phyloP scores from a whole-genome alignment of 2,888 invertebrate species.

The Gymnoscelis rufifasciata region DNA sequence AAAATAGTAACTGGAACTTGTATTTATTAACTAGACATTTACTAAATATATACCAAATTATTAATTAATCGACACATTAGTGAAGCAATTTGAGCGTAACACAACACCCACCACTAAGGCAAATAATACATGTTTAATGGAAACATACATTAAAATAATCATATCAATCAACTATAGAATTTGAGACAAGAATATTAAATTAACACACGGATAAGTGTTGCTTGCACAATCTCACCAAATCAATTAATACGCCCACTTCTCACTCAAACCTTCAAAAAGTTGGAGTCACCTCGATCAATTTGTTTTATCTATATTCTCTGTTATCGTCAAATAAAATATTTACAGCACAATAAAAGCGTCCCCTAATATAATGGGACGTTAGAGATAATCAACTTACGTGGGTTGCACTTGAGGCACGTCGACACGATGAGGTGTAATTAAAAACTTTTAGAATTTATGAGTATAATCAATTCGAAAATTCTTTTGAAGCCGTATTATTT shows the following conservation, averaged over 20 bases:
- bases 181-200: slow-evolving; percentile 45
- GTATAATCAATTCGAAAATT: slow-evolving; percentile 10
- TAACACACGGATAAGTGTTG: slow-evolving; percentile 58
- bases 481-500: neutral
- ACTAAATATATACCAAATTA: too few relatives aligned
- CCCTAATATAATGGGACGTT: slow-evolving; percentile 66
- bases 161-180: slow-evolving; percentile 29
- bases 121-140: slow-evolving; percentile 4
- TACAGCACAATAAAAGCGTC: slow-evolving; percentile 73
- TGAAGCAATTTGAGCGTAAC: too few relatives aligned
- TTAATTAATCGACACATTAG: too few relatives aligned
- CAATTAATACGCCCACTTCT: slow-evolving; percentile 68
- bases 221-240: slow-evolving; percentile 63
- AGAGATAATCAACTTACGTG: slow-evolving; percentile 54
- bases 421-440: slow-evolving; percentile 20
- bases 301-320: slow-evolving; percentile 65
- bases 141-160: slow-evolving; percentile 16
- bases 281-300: slow-evolving; percentile 66
- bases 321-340: slow-evolving; percentile 74
- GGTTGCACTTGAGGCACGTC: slow-evolving; percentile 28
- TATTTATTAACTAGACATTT: too few relatives aligned
- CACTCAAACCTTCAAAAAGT: slow-evolving; percentile 59
- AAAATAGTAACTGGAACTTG: too few relatives aligned
- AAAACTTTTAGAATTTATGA: slow-evolving; percentile 13
- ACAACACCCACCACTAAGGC: neutral